phyloP scores from a whole-genome alignment of 2,797 vertebrate genomes.

The Trachurus trachurus region DNA sequence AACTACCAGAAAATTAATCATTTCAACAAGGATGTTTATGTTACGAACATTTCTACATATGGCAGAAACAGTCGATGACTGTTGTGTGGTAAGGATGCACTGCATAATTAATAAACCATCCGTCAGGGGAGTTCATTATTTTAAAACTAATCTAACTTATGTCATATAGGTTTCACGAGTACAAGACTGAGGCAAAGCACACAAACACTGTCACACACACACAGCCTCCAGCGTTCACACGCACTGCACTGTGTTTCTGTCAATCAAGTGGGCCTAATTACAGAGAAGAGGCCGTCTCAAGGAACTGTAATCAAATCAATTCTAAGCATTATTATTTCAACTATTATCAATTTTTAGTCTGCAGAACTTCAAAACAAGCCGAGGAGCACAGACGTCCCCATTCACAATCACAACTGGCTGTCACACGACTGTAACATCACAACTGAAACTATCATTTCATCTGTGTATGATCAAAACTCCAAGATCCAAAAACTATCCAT shows the following conservation, averaged over 20 bases:
- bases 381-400: neutral
- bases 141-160: neutral
- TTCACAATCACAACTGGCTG: too few relatives aligned
- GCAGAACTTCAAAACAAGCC: neutral
- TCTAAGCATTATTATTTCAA: conserved; percentile 1
- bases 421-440: too few relatives aligned
- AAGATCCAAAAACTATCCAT: too few relatives aligned
- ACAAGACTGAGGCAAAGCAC: neutral
- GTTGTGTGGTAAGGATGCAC: too few relatives aligned
- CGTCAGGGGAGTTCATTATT: neutral
- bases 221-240: neutral
- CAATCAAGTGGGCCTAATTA: conserved; percentile 8
- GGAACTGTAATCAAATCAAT: neutral
- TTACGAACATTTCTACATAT: neutral
- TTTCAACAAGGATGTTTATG: too few relatives aligned
- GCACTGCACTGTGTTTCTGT: conserved; percentile 4
- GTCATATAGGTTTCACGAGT: neutral
- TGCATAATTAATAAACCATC: too few relatives aligned
- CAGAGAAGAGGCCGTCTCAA: neutral
- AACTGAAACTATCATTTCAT: too few relatives aligned
- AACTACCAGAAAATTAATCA: neutral
- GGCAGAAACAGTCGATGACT: neutral
- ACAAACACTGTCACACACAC: neutral
- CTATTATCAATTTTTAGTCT: neutral
- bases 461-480: too few relatives aligned